Conservation (phyloP, 2,113 vertebrate genomes). For the Macrotus californicus region DNA sequence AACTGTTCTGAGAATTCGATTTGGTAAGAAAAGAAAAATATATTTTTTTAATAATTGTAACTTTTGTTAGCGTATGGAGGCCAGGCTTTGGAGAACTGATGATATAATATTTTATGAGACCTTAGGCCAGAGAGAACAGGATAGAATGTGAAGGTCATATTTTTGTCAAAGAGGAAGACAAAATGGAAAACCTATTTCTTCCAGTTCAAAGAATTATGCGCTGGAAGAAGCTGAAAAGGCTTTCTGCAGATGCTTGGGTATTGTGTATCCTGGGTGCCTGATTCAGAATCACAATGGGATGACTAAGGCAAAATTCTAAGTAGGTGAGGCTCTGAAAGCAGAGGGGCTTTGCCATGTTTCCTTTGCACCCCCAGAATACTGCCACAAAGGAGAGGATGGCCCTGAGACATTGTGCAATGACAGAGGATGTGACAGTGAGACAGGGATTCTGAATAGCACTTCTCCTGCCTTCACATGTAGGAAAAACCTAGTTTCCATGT, state of each 20-base stretch:
- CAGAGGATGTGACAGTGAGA: not conserved
- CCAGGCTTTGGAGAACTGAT: not conserved
- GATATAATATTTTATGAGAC: not conserved
- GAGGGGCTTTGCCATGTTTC: not conserved
- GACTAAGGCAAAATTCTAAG: not conserved
- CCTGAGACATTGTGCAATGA: accelerated
- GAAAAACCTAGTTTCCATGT: not conserved
- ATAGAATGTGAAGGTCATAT: not conserved
- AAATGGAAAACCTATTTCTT: not conserved
- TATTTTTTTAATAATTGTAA: not conserved
- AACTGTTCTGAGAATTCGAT: not conserved
- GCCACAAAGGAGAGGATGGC: accelerated
- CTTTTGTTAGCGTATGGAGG: not conserved
- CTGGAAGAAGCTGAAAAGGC: not conserved
- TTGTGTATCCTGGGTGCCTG: not conserved
- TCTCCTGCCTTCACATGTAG: not conserved
- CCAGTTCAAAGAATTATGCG: not conserved
- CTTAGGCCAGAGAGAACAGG: not conserved
- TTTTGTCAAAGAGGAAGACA: not conserved
- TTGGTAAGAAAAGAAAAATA: not conserved
- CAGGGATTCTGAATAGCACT: not conserved
- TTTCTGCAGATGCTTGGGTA: not conserved
- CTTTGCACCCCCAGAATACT: not conserved
- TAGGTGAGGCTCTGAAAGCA: not conserved
- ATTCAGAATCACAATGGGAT: not conserved